Evolutionary conservation across 2,888 invertebrate species (phyloP), one percentile per base, ranked within the genome.

Genomic region (Volucella inanis): DNA sequence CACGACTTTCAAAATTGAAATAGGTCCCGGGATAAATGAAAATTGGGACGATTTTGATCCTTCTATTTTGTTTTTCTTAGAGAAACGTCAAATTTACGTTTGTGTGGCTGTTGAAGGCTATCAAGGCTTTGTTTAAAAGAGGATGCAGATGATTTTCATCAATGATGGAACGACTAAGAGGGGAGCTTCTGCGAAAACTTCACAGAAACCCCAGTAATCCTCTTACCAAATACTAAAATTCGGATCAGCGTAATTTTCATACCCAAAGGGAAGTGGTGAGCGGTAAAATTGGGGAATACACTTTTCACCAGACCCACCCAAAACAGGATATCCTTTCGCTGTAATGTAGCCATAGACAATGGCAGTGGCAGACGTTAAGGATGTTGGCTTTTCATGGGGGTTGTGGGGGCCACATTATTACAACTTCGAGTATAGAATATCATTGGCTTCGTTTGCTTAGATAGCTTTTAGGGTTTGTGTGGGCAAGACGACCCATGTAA

Each of bases 1-100:
- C 67, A 49, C 54, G 18, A 72, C 41, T 77, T 38, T 65, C 31
- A 54, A 57, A 65, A 41, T 31, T 65, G 67, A 82, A 82, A 70
- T 76, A 64, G 65, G 76, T 72, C 77, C 81, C 6, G 31, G 76
- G 67, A 67, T 62, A 81, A 81, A 80, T 80, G 76, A 76, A 80
- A 84, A 81, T 85, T 80, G 81, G 81, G 76, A 85, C 80, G 72
- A 61, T 72, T 85, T 80, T 71, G 71, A 80, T 76, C 67, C 80
- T 76, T 70, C 57, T 65, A 61, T 65, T 81, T 72, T 71, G 55
- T 74, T 47, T 68, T 52, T 39, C 61, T n/a, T 49, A 12, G 39
- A 15, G 59, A 22, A 65, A 55, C 12, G n/a, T 38, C 57, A 18
- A 9, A 22, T 50, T 41, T 38, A 15, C 10, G 6, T 39, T 22